Evolutionary conservation across 2,888 invertebrate species (phyloP).

Genomic region (Dryococelus australis): DNA sequence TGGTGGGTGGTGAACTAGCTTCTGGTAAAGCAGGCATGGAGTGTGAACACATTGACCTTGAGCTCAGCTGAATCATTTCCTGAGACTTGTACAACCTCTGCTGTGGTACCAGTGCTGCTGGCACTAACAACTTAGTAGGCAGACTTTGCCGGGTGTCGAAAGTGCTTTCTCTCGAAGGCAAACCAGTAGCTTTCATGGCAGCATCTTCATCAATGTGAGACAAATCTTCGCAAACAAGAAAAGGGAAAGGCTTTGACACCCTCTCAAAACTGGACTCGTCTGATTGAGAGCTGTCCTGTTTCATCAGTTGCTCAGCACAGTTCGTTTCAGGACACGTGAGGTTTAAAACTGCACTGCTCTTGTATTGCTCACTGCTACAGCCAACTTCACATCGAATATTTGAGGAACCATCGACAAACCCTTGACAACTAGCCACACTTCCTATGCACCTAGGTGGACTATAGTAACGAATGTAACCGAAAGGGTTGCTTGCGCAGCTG

Average conservation of each 20-base stretch:
- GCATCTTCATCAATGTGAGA: slow-evolving; percentile 32
- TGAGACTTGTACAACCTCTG: slow-evolving; percentile 32
- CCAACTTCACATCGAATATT: slow-evolving; percentile 48
- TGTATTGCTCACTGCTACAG: slow-evolving; percentile 56
- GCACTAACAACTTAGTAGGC: slow-evolving; percentile 20
- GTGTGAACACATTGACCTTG: slow-evolving; percentile 36
- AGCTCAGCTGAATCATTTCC: not conserved
- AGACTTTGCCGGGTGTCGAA: slow-evolving; percentile 31
- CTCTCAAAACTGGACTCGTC: slow-evolving; percentile 46
- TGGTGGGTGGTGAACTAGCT: slow-evolving; percentile 51
- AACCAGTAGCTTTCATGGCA: not conserved
- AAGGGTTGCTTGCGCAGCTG: slow-evolving; percentile 68
- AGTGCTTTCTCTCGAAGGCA: slow-evolving; percentile 6
- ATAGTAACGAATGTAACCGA: slow-evolving; percentile 73
- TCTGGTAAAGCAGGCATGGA: slow-evolving; percentile 40
- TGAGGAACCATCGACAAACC: slow-evolving; percentile 59
- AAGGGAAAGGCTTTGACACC: slow-evolving; percentile 41
- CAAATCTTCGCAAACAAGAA: slow-evolving; percentile 43
- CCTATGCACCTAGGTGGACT: slow-evolving; percentile 59
- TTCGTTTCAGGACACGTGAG: slow-evolving; percentile 5
- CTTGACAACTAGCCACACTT: slow-evolving; percentile 58
- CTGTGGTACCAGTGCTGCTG: slow-evolving; percentile 28
- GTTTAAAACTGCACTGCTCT: slow-evolving; percentile 17
- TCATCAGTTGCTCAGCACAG: not conserved
- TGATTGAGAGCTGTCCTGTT: slow-evolving; percentile 37